Conservation (phyloP, 2,888 invertebrate species). For the Papilio demoleus region DNA sequence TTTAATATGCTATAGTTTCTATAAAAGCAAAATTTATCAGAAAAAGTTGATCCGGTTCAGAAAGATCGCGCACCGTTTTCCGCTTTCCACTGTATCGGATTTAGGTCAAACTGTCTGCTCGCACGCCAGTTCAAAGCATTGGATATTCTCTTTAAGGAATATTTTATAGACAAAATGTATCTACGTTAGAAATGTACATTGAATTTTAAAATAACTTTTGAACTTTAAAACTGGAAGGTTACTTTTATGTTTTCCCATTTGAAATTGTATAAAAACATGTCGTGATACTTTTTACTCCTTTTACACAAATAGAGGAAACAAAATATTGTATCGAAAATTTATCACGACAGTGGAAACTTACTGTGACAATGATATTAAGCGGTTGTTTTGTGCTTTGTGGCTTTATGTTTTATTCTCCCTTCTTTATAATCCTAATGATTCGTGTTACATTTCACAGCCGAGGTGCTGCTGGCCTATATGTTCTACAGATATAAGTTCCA, state of each 20-base stretch:
- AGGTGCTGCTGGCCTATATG: slow-evolving; percentile 74
- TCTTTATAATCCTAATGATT: not conserved
- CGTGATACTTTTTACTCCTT: no score
- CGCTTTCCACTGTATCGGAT: slow-evolving; percentile 33
- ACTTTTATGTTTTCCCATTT: no score
- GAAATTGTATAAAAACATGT: no score
- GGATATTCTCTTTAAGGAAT: slow-evolving; percentile 2
- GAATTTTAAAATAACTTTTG: not conserved
- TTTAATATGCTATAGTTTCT: not conserved
- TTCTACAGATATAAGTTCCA: slow-evolving; percentile 76
- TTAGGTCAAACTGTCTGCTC: slow-evolving; percentile 29
- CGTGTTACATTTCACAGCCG: slow-evolving; percentile 62
- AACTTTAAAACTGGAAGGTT: no score
- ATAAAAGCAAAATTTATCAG: slow-evolving; percentile 25
- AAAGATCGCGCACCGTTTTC: slow-evolving; percentile 13
- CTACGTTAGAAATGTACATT: not conserved
- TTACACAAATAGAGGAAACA: no score
- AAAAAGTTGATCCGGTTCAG: slow-evolving; percentile 25
- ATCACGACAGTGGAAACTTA: no score
- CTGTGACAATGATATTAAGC: no score
- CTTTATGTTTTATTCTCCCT: not conserved
- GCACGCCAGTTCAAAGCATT: slow-evolving; percentile 1
- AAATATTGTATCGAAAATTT: no score
- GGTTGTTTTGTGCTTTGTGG: not conserved
- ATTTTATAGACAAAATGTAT: slow-evolving; percentile 11